Conservation (phyloP, 2,888 invertebrate species). For the Meiosimyza decipiens region DNA sequence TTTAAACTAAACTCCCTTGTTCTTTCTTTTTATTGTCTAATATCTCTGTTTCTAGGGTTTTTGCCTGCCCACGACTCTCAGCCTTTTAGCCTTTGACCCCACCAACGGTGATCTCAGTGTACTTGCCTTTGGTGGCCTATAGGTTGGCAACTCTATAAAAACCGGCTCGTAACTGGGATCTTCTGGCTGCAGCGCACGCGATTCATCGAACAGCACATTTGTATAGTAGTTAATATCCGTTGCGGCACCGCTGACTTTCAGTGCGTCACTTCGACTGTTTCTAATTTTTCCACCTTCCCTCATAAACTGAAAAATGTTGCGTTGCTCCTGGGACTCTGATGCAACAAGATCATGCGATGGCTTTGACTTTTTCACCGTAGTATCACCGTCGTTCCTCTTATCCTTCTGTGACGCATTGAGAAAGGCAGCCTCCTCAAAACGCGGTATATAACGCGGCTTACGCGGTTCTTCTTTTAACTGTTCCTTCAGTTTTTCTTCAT, state of each 20-base stretch:
- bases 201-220: conserved; percentile 54
- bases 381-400: conserved; percentile 12
- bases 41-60: background rate
- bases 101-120: conserved; percentile 16
- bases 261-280: background rate
- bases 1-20: background rate
- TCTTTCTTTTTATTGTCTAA: background rate
- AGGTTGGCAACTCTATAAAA: conserved; percentile 73
- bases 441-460: conserved; percentile 75
- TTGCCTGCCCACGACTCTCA: background rate
- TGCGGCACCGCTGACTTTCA: conserved; percentile 33
- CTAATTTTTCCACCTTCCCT: conserved; percentile 43
- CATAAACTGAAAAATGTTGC: conserved; percentile 61
- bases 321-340: conserved; percentile 48
- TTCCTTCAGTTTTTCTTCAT: conserved; percentile 52
- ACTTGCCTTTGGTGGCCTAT: conserved; percentile 64
- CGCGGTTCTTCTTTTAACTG: conserved; percentile 48
- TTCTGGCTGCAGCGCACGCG: conserved; percentile 58
- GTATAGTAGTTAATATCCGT: conserved; percentile 59
- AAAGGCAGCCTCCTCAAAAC: conserved; percentile 64
- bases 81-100: background rate
- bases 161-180: conserved; percentile 61
- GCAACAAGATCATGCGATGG: conserved; percentile 34
- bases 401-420: conserved; percentile 43
- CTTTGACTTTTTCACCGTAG: background rate